These are phyloP conservation scores for Leptatherina wallacei DNA, from an alignment of 2,797 vertebrate genomes.

Conservation along the genomic window DNA sequence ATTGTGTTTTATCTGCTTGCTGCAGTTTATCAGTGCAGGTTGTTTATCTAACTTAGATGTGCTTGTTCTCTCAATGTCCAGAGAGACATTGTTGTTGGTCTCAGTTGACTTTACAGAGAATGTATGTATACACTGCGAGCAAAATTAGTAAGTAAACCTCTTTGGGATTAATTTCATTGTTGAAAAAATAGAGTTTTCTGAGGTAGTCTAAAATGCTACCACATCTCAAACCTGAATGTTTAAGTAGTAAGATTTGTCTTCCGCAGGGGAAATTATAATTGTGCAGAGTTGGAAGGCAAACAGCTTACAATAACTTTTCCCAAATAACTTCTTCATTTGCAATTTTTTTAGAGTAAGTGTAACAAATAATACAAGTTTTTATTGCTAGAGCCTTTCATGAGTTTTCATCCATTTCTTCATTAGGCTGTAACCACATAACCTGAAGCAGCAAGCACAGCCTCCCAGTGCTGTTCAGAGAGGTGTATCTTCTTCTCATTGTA, in stretches of 20 bases:
- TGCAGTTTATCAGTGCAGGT: background rate
- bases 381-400: background rate
- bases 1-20: background rate
- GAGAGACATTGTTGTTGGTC: background rate
- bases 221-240: background rate
- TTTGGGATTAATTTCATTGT: background rate
- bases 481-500: background rate
- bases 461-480: background rate
- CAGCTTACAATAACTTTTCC: background rate
- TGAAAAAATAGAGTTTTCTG: background rate
- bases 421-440: background rate
- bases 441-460: background rate
- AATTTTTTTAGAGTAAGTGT: background rate
- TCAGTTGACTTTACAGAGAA: background rate
- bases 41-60: background rate
- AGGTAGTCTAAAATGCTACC: background rate
- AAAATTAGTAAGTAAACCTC: constrained; percentile 1
- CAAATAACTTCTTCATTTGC: background rate
- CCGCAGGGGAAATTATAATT: background rate
- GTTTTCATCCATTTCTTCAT: background rate
- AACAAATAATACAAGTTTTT: background rate
- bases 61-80: constrained; percentile 11
- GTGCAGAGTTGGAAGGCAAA: background rate
- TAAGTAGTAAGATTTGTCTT: background rate
- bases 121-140: background rate